phyloP scores from a whole-genome alignment of 2,797 vertebrate genomes.

The Microtus californicus region DNA sequence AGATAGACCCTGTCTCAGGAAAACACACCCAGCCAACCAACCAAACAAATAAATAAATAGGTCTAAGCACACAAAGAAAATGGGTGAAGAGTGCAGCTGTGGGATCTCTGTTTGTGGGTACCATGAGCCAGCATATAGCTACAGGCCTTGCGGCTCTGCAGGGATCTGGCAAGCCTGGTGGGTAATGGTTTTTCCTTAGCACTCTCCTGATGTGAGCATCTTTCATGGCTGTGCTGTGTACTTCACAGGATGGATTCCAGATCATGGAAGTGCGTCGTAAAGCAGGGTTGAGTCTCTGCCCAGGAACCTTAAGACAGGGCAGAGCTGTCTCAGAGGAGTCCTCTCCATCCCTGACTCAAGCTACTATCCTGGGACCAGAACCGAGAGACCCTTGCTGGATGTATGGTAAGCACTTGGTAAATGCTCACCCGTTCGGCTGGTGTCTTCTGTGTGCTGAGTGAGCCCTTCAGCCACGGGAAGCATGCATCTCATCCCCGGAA shows the following conservation, averaged over 20 bases:
- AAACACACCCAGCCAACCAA: too few relatives aligned
- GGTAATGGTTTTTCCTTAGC: neutral
- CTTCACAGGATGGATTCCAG: neutral
- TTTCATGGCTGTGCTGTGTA: fast-evolving
- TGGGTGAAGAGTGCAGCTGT: neutral
- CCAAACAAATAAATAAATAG: neutral
- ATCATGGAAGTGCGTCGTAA: neutral
- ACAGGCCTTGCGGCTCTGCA: neutral
- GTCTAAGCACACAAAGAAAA: neutral
- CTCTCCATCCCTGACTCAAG: neutral
- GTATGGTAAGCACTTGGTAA: neutral
- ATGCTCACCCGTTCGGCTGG: too few relatives aligned
- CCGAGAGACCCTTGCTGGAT: neutral
- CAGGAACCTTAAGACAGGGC: neutral
- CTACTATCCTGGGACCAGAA: neutral
- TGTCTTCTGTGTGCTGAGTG: neutral
- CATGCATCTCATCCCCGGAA: neutral
- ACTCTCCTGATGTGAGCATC: neutral
- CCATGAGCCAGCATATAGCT: neutral
- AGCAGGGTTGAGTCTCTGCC: neutral
- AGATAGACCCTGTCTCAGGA: neutral
- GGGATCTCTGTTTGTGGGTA: neutral
- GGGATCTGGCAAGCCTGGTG: neutral
- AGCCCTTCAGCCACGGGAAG: neutral
- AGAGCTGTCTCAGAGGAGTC: neutral